phyloP scores from a whole-genome alignment of 2,113 vertebrate genomes.

The Epinephelus lanceolatus region DNA sequence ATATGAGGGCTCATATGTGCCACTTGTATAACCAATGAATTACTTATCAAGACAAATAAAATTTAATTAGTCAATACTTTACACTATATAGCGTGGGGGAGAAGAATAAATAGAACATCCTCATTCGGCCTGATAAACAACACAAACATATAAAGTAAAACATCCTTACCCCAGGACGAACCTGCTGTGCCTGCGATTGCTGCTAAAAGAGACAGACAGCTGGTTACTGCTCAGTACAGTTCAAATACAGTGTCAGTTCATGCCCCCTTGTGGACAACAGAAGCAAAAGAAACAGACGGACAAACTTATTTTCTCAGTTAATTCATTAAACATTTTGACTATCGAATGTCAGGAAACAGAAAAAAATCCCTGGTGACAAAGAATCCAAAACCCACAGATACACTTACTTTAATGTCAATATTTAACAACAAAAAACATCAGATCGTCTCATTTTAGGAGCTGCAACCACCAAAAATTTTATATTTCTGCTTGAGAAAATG shows the following conservation, averaged over 20 bases:
- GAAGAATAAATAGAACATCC: not conserved
- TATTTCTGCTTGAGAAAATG: too few species aligned
- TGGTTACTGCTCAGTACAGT: not conserved
- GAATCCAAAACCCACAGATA: too few species aligned
- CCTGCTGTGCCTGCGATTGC: fast-evolving
- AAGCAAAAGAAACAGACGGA: not conserved
- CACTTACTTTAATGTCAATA: too few species aligned
- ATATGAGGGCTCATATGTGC: not conserved
- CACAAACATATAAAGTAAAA: not conserved
- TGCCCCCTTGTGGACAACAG: not conserved
- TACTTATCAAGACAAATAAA: too few species aligned
- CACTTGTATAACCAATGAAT: too few species aligned
- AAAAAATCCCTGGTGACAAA: too few species aligned
- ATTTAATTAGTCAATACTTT: too few species aligned
- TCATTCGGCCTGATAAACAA: not conserved
- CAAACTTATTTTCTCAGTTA: not conserved
- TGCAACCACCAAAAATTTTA: too few species aligned
- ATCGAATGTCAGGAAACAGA: not conserved
- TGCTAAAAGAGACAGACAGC: not conserved
- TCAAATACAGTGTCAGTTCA: not conserved
- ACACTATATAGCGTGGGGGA: too few species aligned
- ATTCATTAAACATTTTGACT: not conserved
- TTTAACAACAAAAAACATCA: too few species aligned
- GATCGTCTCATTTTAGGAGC: too few species aligned
- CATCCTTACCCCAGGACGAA: conserved; percentile 5